Evolutionary conservation across 2,888 invertebrate genomes (phyloP).

Genomic region (Diplolepis rosae): DNA sequence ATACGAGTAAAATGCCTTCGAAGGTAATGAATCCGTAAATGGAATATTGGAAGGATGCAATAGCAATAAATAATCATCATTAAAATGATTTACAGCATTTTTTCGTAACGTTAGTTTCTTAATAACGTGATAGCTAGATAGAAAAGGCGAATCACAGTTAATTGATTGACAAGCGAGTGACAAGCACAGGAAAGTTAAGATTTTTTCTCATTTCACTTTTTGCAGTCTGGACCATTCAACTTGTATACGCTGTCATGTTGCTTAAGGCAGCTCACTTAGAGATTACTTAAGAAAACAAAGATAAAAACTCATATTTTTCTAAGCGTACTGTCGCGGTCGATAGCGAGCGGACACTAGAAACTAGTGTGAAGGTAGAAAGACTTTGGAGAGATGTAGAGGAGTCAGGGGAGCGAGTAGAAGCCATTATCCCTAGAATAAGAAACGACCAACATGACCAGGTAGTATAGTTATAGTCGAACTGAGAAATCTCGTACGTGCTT

Average conservation of each 20-base stretch:
- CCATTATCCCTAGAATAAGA: constrained; percentile 20
- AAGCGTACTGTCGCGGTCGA: constrained; percentile 2
- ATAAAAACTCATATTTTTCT: not conserved
- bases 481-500: constrained; percentile 28
- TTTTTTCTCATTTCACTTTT: constrained; percentile 10
- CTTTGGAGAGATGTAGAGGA: constrained; percentile 6
- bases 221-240: not conserved
- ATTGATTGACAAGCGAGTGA: constrained; percentile 20
- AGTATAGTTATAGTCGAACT: constrained; percentile 26
- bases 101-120: not conserved
- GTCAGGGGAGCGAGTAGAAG: constrained; percentile 1
- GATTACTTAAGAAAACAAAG: constrained; percentile 23
- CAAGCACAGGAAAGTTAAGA: not conserved
- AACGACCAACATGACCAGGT: constrained; percentile 26
- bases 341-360: not conserved
- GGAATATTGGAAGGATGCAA: no score
- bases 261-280: not conserved
- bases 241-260: not conserved
- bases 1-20: no score
- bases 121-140: not conserved
- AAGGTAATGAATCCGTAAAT: no score
- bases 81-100: not conserved
- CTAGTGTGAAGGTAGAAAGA: not conserved
- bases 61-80: not conserved
- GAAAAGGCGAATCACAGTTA: not conserved